Evolutionary conservation across 2,113 vertebrate species (phyloP), one percentile per base, ranked within the genome.

Genomic region (Arvicanthis niloticus): DNA sequence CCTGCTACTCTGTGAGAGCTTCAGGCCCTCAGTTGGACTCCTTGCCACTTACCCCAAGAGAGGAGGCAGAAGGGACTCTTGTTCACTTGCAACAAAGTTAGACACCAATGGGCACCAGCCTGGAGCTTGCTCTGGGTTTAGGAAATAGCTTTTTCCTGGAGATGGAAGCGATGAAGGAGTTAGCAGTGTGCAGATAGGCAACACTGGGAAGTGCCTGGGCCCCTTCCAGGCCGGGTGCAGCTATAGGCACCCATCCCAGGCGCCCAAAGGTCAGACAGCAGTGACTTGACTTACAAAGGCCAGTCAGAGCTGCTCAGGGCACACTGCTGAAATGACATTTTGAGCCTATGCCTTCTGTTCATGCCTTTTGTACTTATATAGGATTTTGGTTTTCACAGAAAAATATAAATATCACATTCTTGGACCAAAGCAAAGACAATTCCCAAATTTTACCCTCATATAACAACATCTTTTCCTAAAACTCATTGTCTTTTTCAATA

Each of bases 321-420:
- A 97, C 94, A 82, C 85, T 95, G 96, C 96, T 97, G 94, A 97
- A 98, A 89, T 78, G 96, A 96, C 95, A 96, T 75, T 96, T 97
- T 56, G 13, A 87, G 95, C 51, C 67, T 89, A 29, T 91, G 85
- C 85, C 77, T 89, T 82, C 65, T 56, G 82, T 22, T 12, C 34
- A 17, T 88, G 92, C 17, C 62, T 72, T 81, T 40, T 15, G 51
- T 11, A 31, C 78, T 60, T 84, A 87, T 81, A 40, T 37, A 29
- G 81, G 37, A 70, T 70, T 68, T 78, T 58, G 34, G 40, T 73
- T 53, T 37, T 31, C 7, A 53, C 0, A 42, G 58, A 37, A 12
- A 16, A 12, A 21, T 7, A 72, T 7, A 40, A 75, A 0, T 37
- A 34, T 48, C 86, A n/a, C 62, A 73, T 5, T 29, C 75, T 29